Base-by-base conservation (phyloP, 2,888 invertebrate genomes). In the Steromphala cineraria region DNA sequence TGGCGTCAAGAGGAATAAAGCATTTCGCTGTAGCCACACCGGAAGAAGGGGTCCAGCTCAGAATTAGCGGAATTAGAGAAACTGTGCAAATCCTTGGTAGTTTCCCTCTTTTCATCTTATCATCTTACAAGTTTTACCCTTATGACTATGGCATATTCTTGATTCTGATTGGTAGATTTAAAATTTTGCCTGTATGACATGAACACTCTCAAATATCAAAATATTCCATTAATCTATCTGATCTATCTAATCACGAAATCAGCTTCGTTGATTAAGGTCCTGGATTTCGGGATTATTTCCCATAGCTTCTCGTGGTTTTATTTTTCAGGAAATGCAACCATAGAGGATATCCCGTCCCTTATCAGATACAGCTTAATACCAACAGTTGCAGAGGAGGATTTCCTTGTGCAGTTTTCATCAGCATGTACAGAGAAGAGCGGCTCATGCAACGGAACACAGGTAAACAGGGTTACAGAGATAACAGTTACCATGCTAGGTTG, bases 21-120 rank as follows among this genome's bases (percentile, higher is more conserved):
- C 86, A 89, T 67, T 88, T 90, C 74, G 90, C 88, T 8, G 89
- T 90, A 7, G 90, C 90, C 21, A 89, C 89, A 1, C 80, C 87
- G 0, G 78, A 81, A 10, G 90, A 90, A 56, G 90, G 89, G 17
- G 84, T 82, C 52, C 86, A 88, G 36, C 85, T 90, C 0, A 80
- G 90, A n/a, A 40, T 80, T n/a, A 85, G 87, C 10, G 87, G 87
- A 8, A 80, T 90, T 28, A 75, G 67, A 0, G 88, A 87, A 10
- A 82, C 81, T 36, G 88, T 90, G 67, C 89, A 87, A 24, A 84
- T 90, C 0, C 79, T 89, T 67, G 90, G 90, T 89, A 83, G 85
- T 10, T 21, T 13, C 19, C 3, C 17, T 10, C 62, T 46, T 46
- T 4, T 13, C 4, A 46, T 46, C n/a, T n/a, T n/a, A n/a, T n/a